Evolutionary conservation across 2,888 invertebrate species (phyloP).

Genomic region (Macaria liturata): DNA sequence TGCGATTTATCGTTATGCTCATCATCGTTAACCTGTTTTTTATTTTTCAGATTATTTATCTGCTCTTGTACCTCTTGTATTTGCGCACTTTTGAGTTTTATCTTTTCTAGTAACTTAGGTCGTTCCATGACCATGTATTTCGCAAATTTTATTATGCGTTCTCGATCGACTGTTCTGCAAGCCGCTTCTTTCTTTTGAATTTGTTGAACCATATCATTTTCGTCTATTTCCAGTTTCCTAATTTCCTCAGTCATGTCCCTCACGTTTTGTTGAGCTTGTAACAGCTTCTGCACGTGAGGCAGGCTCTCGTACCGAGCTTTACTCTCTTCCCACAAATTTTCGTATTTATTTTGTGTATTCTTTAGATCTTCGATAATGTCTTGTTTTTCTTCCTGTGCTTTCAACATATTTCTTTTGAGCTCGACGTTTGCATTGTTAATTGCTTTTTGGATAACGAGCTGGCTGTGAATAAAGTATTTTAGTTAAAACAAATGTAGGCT

Average conservation of each 20-base stretch:
- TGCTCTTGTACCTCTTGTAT: slow-evolving; percentile 43
- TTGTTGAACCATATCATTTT: slow-evolving; percentile 39
- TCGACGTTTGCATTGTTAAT: slow-evolving; percentile 61
- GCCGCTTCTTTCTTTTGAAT: slow-evolving; percentile 46
- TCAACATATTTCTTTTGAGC: slow-evolving; percentile 55
- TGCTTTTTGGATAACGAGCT: slow-evolving; percentile 51
- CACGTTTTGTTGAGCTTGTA: slow-evolving; percentile 42
- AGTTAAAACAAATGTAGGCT: too few species aligned
- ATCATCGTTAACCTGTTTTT: slow-evolving; percentile 5
- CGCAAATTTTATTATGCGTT: slow-evolving; percentile 56
- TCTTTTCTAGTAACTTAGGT: slow-evolving; percentile 45
- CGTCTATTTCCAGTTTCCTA: slow-evolving; percentile 43
- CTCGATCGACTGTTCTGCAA: slow-evolving; percentile 44
- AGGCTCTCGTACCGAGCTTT: slow-evolving; percentile 64
- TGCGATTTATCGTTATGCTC: slow-evolving; percentile 1
- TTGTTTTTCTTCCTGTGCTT: slow-evolving; percentile 52
- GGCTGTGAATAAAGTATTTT: slow-evolving; percentile 36
- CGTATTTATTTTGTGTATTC: slow-evolving; percentile 59
- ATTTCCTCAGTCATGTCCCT: slow-evolving; percentile 45
- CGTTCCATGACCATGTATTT: slow-evolving; percentile 52
- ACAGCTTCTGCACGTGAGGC: slow-evolving; percentile 56
- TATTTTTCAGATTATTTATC: slow-evolving; percentile 33
- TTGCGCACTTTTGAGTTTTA: slow-evolving; percentile 43
- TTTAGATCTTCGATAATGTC: slow-evolving; percentile 50
- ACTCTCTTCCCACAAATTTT: slow-evolving; percentile 57